Evolutionary conservation across 53 echinoderm and acorn worm species (phyloP), one percentile per base, ranked within the genome.

Genomic region (Arbacia lixula): DNA sequence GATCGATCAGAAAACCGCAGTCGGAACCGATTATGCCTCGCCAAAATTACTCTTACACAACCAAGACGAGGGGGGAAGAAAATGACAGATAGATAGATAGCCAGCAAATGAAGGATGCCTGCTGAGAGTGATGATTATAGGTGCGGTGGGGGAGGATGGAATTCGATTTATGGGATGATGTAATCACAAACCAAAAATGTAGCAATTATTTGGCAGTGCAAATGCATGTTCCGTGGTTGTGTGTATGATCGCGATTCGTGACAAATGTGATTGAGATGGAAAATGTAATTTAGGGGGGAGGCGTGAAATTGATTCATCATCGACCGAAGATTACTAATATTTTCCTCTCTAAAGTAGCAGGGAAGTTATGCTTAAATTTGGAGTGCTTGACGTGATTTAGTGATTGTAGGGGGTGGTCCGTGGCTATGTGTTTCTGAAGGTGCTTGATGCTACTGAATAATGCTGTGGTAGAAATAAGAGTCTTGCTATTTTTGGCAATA

Each of bases 1-100:
- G 32, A 81, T 81, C 82, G 82, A 81, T 81, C 82, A 81, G 34
- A 81, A 43, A 81, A 81, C 82, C 82, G 63, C 82, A 81, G 29
- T 43, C 41, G 82, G 42, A 81, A 81, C 64, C 46, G 82, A 81
- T 81, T 81, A 81, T 81, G 49, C 82, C 64, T 22, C 28, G 65
- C 26, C 64, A 8, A 63, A 64, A 81, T 81, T 81, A 81, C 64
- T 64, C 62, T 63, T 81, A 38, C 64, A 64, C 82, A 81, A 81
- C 58, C 14, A 32, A 39, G 63, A 25, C 62, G 30, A 14, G 82
- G 78, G 22, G 58, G 58, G n/a, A 28, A 69, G 38, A 69, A 69
- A 46, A 0, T 69, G 69, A 69, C 69, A 69, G 69, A 69, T 69
- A 69, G n/a, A n/a, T n/a, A n/a, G n/a, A n/a, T n/a, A n/a, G n/a